phyloP scores from a whole-genome alignment of 2,888 invertebrate species.

The Spatulosminthurus flaviceps region DNA sequence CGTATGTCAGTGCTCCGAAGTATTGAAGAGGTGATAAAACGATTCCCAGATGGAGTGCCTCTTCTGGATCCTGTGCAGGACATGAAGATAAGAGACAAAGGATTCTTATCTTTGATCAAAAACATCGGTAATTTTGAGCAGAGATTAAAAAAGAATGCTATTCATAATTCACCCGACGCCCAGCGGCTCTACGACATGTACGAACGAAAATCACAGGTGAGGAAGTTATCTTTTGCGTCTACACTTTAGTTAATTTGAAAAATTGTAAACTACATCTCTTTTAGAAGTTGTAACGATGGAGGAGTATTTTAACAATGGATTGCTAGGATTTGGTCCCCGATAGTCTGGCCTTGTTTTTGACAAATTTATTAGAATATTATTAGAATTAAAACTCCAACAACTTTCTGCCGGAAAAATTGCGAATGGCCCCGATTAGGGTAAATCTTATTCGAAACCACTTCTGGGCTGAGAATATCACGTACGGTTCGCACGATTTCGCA shows the following conservation, averaged over 20 bases:
- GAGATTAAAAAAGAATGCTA: conserved; percentile 79
- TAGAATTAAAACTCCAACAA: no score
- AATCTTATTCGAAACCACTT: no score
- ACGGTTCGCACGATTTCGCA: no score
- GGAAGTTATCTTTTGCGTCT: no score
- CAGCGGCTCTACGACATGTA: conserved; percentile 79
- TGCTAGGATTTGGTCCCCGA: no score
- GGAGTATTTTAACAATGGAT: no score
- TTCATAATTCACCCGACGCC: conserved; percentile 80
- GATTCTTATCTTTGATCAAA: conserved; percentile 81
- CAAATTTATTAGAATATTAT: no score
- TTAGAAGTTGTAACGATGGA: no score
- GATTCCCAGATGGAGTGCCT: conserved; percentile 88
- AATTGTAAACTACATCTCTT: neutral
- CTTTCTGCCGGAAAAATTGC: no score
- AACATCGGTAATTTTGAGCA: conserved; percentile 86
- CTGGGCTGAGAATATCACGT: no score
- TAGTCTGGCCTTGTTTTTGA: no score
- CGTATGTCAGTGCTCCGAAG: conserved; percentile 85
- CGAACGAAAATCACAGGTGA: conserved; percentile 76
- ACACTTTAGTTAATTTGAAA: neutral
- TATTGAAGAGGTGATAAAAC: conserved; percentile 84
- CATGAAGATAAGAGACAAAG: conserved; percentile 90
- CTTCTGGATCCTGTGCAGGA: conserved; percentile 92
- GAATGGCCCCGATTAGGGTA: no score